Conservation (phyloP, 2,888 invertebrate genomes). For the Andrena haemorrhoa region DNA sequence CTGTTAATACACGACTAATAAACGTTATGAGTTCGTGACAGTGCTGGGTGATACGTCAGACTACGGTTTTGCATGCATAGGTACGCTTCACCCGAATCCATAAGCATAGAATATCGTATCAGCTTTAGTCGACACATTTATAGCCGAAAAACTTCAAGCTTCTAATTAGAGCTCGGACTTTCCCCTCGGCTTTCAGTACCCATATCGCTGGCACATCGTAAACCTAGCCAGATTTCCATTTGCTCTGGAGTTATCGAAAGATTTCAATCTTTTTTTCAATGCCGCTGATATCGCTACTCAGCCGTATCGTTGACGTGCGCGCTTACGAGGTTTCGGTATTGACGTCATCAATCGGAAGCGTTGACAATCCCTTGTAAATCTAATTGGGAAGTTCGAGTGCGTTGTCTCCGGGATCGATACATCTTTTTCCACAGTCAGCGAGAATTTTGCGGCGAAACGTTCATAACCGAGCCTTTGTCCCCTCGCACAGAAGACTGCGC, state of each 20-base stretch:
- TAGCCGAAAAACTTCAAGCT: background rate
- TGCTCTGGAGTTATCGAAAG: background rate
- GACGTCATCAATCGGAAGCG: slow-evolving; percentile 33
- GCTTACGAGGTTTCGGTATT: slow-evolving; percentile 31
- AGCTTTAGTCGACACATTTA: background rate
- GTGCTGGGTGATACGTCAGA: too few species aligned
- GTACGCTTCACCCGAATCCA: too few species aligned
- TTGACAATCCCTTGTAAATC: slow-evolving; percentile 30
- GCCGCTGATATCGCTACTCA: background rate
- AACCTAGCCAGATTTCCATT: background rate
- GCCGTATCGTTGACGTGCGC: background rate
- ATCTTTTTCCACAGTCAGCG: background rate
- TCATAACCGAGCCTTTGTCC: too few species aligned
- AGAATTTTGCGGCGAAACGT: too few species aligned
- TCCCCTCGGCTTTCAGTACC: background rate
- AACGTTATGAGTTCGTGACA: too few species aligned
- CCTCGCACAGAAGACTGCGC: too few species aligned
- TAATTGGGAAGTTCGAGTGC: slow-evolving; percentile 28
- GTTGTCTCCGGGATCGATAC: slow-evolving; percentile 3
- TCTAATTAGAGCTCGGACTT: background rate
- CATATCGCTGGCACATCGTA: background rate
- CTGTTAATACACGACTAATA: too few species aligned
- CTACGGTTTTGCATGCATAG: too few species aligned
- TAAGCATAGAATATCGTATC: background rate
- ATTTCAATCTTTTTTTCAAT: background rate